Percentiles rank a stretch among this genome's conserved stretches.
These are phyloP conservation scores for Magallana nippona DNA, from an alignment of 2,888 invertebrate species.

Conservation along the genomic window DNA sequence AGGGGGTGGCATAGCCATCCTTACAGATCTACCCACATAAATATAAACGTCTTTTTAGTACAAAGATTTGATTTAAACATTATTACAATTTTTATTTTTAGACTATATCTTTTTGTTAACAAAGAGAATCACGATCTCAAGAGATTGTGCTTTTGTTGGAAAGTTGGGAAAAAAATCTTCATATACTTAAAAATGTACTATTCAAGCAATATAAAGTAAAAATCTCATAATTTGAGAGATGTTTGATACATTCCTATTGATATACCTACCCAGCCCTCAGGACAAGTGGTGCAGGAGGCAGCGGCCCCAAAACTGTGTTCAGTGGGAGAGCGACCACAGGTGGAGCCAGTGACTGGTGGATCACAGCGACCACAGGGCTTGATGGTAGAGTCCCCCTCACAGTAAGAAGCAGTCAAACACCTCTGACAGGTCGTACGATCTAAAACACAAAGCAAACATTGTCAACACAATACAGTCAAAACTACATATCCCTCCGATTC, in stretches of 20 bases:
- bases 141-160: too few species aligned
- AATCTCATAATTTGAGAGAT: neutral
- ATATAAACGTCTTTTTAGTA: neutral
- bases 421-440: constrained; percentile 70
- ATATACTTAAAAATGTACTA: too few species aligned
- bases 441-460: constrained; percentile 42
- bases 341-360: constrained; percentile 59
- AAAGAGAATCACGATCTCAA: too few species aligned
- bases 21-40: constrained; percentile 62
- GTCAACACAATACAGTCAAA: too few species aligned
- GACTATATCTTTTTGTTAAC: too few species aligned
- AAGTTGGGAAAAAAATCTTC: too few species aligned
- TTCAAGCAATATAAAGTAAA: too few species aligned
- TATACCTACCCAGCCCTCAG: constrained; percentile 68
- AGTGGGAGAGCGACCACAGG: constrained; percentile 66
- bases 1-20: constrained; percentile 67
- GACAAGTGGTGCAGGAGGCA: constrained; percentile 67
- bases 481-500: too few species aligned
- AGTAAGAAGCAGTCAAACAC: constrained; percentile 71
- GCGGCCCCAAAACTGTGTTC: constrained; percentile 72
- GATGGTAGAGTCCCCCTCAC: constrained; percentile 67
- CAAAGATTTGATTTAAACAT: too few species aligned
- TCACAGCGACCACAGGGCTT: constrained; percentile 71
- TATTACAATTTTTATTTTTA: too few species aligned
- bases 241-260: neutral